Conservation (phyloP, 1,140 invertebrate species). For the Manduca sexta region DNA sequence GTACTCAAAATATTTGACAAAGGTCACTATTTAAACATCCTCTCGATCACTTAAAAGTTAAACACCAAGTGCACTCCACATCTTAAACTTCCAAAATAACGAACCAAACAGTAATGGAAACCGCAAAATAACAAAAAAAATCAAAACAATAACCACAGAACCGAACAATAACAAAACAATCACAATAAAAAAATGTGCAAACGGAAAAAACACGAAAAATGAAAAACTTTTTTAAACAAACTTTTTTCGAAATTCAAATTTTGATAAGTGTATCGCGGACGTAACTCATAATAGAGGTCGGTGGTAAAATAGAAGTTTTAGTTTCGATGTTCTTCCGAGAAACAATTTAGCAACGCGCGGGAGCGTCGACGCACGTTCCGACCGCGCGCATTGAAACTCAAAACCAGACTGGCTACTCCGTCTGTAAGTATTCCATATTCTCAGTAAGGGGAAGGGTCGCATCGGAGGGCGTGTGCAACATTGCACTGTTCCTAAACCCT, state of each 20-base stretch:
- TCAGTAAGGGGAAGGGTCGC: slow-evolving; percentile 68
- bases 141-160: slow-evolving; percentile 43
- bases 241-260: slow-evolving; percentile 41
- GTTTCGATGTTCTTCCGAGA: slow-evolving; percentile 22
- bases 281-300: too few relatives aligned
- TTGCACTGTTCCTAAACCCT: slow-evolving; percentile 54
- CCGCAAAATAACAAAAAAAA: slow-evolving; percentile 37
- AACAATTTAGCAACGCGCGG: slow-evolving; percentile 26
- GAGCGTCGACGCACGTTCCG: slow-evolving; percentile 38
- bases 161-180: slow-evolving; percentile 38
- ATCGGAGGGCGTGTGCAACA: slow-evolving; percentile 64
- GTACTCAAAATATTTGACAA: slow-evolving; percentile 34
- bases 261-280: slow-evolving; percentile 3
- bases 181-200: slow-evolving; percentile 26
- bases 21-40: slow-evolving; percentile 34
- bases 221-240: slow-evolving; percentile 51
- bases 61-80: slow-evolving; percentile 35
- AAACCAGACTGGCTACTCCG: slow-evolving; percentile 69
- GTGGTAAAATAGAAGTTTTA: too few relatives aligned
- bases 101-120: slow-evolving; percentile 32
- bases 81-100: slow-evolving; percentile 34
- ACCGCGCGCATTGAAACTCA: slow-evolving; percentile 58
- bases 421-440: slow-evolving; percentile 69
- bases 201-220: slow-evolving; percentile 33
- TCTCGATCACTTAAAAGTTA: slow-evolving; percentile 12